Evolutionary conservation across 2,797 vertebrate species (phyloP).

Genomic region (Syngnathus acus): DNA sequence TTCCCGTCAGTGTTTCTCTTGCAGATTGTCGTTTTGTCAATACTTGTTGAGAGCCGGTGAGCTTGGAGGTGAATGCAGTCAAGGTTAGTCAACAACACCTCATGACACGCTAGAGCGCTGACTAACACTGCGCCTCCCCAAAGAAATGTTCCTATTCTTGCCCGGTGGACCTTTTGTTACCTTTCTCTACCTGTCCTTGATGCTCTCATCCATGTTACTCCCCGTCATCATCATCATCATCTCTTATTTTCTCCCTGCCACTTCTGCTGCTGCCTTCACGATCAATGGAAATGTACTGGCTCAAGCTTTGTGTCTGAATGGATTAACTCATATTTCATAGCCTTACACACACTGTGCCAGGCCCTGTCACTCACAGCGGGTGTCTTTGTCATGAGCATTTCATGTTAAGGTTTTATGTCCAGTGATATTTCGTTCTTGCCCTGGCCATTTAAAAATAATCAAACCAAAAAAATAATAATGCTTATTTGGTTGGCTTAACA

Average conservation of each 20-base stretch:
- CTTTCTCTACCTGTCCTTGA: slow-evolving; percentile 23
- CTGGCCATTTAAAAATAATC: slow-evolving; percentile 16
- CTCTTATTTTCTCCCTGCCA: slow-evolving; percentile 7
- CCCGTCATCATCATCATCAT: slow-evolving; percentile 3
- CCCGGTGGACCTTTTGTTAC: slow-evolving; percentile 23
- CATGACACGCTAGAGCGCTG: slow-evolving; percentile 33
- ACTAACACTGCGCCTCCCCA: slow-evolving; percentile 22
- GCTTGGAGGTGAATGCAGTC: slow-evolving; percentile 68
- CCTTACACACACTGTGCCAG: background rate
- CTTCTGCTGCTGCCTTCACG: slow-evolving; percentile 20
- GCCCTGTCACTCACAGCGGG: background rate
- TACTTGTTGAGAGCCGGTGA: slow-evolving; percentile 65
- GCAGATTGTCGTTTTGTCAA: slow-evolving; percentile 69
- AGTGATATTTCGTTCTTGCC: slow-evolving; percentile 4
- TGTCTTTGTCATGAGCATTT: background rate
- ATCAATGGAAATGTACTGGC: slow-evolving; percentile 18
- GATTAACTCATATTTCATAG: slow-evolving; percentile 11
- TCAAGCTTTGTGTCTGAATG: slow-evolving; percentile 23
- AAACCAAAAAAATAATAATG: slow-evolving; percentile 29
- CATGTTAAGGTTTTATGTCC: background rate
- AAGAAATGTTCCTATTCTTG: slow-evolving; percentile 15
- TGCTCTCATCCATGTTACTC: slow-evolving; percentile 16
- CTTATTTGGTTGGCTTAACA: background rate
- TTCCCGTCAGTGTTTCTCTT: slow-evolving; percentile 50
- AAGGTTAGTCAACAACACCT: slow-evolving; percentile 65